Base-by-base conservation (phyloP, 1,140 invertebrate species). In the Bombus ignitus region DNA sequence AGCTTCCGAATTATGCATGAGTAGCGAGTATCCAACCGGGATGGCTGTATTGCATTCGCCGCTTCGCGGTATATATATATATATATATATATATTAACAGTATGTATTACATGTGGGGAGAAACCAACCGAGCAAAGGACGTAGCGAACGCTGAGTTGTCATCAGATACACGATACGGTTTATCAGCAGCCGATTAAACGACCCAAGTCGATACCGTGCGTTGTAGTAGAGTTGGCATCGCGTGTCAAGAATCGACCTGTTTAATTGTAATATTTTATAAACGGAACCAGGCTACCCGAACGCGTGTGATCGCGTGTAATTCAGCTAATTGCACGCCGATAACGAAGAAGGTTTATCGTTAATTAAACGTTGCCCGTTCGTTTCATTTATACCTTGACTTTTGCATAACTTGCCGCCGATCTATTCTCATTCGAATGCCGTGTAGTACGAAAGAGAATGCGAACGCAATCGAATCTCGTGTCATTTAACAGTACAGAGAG, bases 221-320 rank as follows among this genome's bases (percentile, higher is more conserved):
- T n/a, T 4, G 37, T 35, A 13, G 18, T 15, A 13, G 13, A 2
- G 18, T 53, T 3, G 22, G 25, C 44, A n/a, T 78, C 65, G 47
- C 76, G 42, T 57, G 47, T 47, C 47, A 8, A 5, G 66, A 39
- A 84, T 37, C 83, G 39, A 18, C n/a, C 62, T 12, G 59, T 77
- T 59, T 65, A 32, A 53, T 80, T 62, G n/a, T 44, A 72, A 85
- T 73, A 80, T 85, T 85, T 85, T 80, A 85, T 72, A 84, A 47
- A 72, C 32, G 39, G 9, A 53, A 80, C 39, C 68, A 62, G 57
- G 39, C 32, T 62, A 70, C 39, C 22, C 66, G 65, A 47, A 39
- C 22, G 42, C 68, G n/a, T 1, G 5, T 12, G 65, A 47, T 66
- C 74, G 62, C 42, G 12, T 57, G 83, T 72, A 85, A 80, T 80